These are phyloP conservation scores for Catharus minimus DNA, from an alignment of 2,113 vertebrate species.

Conservation along the genomic window DNA sequence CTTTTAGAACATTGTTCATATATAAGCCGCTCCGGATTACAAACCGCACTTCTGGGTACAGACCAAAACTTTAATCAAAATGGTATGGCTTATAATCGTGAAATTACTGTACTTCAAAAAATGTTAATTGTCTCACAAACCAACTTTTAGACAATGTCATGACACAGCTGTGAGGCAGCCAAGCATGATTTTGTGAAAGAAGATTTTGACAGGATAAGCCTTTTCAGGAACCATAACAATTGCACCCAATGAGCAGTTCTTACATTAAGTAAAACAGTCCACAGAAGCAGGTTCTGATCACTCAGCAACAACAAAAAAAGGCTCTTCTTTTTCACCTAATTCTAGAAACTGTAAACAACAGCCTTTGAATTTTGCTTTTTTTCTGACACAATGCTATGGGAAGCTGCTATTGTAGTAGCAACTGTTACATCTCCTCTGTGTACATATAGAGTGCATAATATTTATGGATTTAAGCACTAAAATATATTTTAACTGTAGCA, in stretches of 20 bases:
- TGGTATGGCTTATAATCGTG: too few species aligned
- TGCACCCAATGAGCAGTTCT: neutral
- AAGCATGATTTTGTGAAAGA: neutral
- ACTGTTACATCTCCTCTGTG: neutral
- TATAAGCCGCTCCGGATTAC: too few species aligned
- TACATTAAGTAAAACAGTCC: neutral
- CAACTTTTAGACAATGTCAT: neutral
- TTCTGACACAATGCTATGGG: neutral
- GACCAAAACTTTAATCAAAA: too few species aligned
- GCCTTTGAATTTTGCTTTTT: neutral
- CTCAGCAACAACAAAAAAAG: neutral
- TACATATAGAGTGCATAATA: neutral
- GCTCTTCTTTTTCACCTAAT: neutral
- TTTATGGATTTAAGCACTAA: neutral
- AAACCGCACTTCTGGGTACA: too few species aligned
- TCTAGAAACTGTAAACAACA: neutral
- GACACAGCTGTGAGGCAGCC: neutral
- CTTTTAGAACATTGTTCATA: too few species aligned
- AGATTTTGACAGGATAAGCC: neutral
- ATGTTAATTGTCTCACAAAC: neutral
- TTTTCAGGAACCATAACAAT: neutral
- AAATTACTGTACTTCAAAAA: neutral
- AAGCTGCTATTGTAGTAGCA: neutral
- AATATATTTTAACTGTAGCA: neutral
- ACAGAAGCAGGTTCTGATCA: neutral